Percentiles rank a stretch among this genome's conserved stretches.
Conservation (phyloP, 2,113 vertebrate genomes). For the Clinocottus analis region DNA sequence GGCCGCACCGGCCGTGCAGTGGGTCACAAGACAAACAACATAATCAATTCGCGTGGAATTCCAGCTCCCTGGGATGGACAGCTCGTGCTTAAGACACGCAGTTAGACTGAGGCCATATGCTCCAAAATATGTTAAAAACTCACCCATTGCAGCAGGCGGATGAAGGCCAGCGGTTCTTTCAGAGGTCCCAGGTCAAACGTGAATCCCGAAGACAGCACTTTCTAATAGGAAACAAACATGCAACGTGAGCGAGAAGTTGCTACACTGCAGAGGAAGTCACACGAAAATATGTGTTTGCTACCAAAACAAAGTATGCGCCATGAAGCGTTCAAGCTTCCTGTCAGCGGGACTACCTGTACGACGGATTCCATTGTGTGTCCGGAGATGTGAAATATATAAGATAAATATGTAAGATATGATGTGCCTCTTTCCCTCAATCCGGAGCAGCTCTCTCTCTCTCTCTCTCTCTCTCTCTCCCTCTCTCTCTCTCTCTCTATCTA, state of each 20-base stretch:
- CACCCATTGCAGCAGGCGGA: constrained; percentile 94
- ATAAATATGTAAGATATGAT: too few species aligned
- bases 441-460: not conserved
- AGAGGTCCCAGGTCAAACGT: constrained; percentile 86
- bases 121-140: constrained; percentile 59
- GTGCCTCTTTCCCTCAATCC: not conserved
- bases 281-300: constrained; percentile 24
- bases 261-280: not conserved
- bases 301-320: not conserved
- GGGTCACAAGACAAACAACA: constrained; percentile 65
- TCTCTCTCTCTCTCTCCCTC: not conserved
- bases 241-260: not conserved
- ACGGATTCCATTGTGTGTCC: constrained; percentile 65
- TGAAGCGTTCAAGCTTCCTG: not conserved
- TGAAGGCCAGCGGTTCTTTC: constrained; percentile 93
- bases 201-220: constrained; percentile 74
- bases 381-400: not conserved
- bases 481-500: not conserved
- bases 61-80: not conserved
- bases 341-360: constrained; percentile 68
- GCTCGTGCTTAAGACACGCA: not conserved
- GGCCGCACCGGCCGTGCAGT: constrained; percentile 19
- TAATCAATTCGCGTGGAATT: constrained; percentile 30
- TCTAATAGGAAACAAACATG: constrained; percentile 58
- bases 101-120: constrained; percentile 27